phyloP scores from a whole-genome alignment of 1,140 invertebrate species.

The Eueides isabella region DNA sequence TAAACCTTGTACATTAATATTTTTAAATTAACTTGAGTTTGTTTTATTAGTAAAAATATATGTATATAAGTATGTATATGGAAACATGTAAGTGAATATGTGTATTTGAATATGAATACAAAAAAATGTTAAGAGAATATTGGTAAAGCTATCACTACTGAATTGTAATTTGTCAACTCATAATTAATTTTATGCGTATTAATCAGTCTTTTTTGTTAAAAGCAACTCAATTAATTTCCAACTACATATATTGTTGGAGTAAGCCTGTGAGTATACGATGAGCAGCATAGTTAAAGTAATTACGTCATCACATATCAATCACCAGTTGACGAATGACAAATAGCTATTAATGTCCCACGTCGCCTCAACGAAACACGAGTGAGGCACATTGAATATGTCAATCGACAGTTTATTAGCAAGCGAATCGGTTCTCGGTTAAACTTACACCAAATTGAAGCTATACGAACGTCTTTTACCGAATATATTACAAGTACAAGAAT shows the following conservation, averaged over 20 bases:
- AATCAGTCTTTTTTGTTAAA: background rate
- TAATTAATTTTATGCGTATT: too few relatives aligned
- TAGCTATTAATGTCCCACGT: conserved; percentile 66
- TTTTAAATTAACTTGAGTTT: background rate
- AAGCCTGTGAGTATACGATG: background rate
- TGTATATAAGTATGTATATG: too few relatives aligned
- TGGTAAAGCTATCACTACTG: too few relatives aligned
- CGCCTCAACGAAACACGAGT: conserved; percentile 54
- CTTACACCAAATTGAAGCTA: conserved; percentile 48
- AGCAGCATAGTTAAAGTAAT: conserved; percentile 51
- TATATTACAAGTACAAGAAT: too few relatives aligned
- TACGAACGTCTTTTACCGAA: background rate
- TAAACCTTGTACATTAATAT: background rate
- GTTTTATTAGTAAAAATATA: background rate
- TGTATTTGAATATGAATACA: too few relatives aligned
- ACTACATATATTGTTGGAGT: background rate
- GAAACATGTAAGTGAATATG: too few relatives aligned
- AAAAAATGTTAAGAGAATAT: too few relatives aligned
- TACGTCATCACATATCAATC: conserved; percentile 68
- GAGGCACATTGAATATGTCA: conserved; percentile 45
- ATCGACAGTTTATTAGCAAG: too few relatives aligned
- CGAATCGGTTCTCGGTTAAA: conserved; percentile 62
- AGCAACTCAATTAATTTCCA: background rate
- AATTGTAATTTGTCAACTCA: too few relatives aligned
- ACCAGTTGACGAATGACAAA: conserved; percentile 69